Evolutionary conservation across 2,888 invertebrate genomes (phyloP), one percentile per base, ranked within the genome.

Genomic region (Dusona sp.): DNA sequence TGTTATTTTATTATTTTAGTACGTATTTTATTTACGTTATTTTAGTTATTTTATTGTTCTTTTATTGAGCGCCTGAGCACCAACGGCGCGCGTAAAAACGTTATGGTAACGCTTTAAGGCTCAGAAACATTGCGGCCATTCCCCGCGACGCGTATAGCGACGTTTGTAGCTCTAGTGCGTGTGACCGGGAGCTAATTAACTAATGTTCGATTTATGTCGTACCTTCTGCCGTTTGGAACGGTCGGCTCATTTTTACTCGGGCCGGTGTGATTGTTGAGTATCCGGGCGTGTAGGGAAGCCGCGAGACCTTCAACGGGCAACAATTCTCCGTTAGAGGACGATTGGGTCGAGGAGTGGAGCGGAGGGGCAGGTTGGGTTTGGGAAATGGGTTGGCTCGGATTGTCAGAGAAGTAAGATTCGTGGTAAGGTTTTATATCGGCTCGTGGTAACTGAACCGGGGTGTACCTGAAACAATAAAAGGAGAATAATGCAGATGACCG

Each of bases 221-320:
- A 92, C 92, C 92, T 92, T 90, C 92, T 91, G 86, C 64, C 90
- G 16, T 85, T 89, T 48, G 90, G 57, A 51, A 91, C 88, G 48
- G 90, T 89, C n/a, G 91, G 86, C 48, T 94, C 94, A 16, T 89
- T 89, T 90, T 94, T 94, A n/a, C 90, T 89, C 61, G 87, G 90
- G 29, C 79, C 88, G 85, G 96, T 95, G 95, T 96, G 95, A 95
- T 96, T 94, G 95, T 96, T 90, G 95, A 98, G 95, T 89, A 98
- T 97, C 89, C 97, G 96, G 84, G 97, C 97, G 93, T 98, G 98
- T 88, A 98, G 94, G 80, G 97, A 97, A 75, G 98, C 98, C 36
- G 98, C 98, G 85, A 98, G 94, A 84, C 98, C 98, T 96, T 96
- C 96, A 8, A 95, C 92, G 2, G 94, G 94, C 75, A 93, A 90